phyloP scores from a whole-genome alignment of 1,140 invertebrate species.

The Leguminivora glycinivorella region DNA sequence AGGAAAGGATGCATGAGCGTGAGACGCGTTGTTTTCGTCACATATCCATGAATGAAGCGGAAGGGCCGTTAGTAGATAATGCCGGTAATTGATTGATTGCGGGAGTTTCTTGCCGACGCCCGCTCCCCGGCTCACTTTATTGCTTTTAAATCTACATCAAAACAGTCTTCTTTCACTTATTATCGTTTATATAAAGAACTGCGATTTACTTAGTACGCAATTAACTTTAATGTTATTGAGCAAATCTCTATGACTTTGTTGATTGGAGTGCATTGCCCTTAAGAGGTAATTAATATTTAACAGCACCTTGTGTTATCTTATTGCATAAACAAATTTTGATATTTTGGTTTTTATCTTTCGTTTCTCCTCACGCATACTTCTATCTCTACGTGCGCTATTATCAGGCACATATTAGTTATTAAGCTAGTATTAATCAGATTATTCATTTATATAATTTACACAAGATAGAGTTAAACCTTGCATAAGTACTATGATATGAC shows the following conservation, averaged over 20 bases:
- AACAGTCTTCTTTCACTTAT: conserved; percentile 15
- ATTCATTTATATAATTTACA: not conserved
- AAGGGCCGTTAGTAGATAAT: conserved; percentile 27
- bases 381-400: conserved; percentile 24
- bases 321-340: conserved; percentile 14
- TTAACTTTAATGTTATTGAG: conserved; percentile 22
- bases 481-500: not conserved
- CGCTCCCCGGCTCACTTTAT: conserved; percentile 8
- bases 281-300: not conserved
- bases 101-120: conserved; percentile 25
- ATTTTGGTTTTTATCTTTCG: conserved; percentile 19
- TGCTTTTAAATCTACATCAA: conserved; percentile 25
- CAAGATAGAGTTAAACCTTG: conserved; percentile 12
- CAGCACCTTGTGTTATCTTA: conserved; percentile 22
- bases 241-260: conserved; percentile 22
- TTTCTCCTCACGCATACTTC: conserved; percentile 14
- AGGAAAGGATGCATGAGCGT: conserved; percentile 18
- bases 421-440: conserved; percentile 27
- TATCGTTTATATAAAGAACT: conserved; percentile 20
- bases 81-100: conserved; percentile 26
- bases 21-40: conserved; percentile 23
- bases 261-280: conserved; percentile 23
- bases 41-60: conserved; percentile 24
- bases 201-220: not conserved
- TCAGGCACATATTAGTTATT: conserved; percentile 11